Evolutionary conservation across 2,888 invertebrate genomes (phyloP), one percentile per base, ranked within the genome.

Genomic region (Mesorhabditis belari): DNA sequence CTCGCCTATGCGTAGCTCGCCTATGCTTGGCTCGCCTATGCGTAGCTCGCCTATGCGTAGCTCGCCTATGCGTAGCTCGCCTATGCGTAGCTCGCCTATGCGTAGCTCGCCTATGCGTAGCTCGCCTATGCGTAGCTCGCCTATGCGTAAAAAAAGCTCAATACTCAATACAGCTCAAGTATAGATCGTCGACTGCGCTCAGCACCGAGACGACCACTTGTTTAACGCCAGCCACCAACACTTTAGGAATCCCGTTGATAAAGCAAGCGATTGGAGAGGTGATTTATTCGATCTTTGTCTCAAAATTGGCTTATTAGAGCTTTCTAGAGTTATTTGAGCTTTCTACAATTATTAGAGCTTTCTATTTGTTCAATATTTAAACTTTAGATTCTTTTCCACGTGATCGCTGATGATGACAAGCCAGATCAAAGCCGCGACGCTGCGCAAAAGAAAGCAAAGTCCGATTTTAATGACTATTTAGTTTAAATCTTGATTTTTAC

Each of bases 161-260:
- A n/a, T n/a, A n/a, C n/a, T n/a, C n/a, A n/a, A n/a, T n/a, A n/a
- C n/a, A n/a, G n/a, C n/a, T n/a, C n/a, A n/a, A n/a, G n/a, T n/a
- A n/a, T n/a, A n/a, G n/a, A n/a, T n/a, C n/a, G n/a, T n/a, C n/a
- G 6, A n/a, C 51, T 17, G 24, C 49, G 2, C 58, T 58, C 5
- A 26, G 26, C 35, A 24, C 57, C 23, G 72, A 73, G 17, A 66
- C 62, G 23, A 27, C 64, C 2, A 64, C 61, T 23, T 60, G 63
- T 1, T 44, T 77, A 5, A 73, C 75, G 24, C 79, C 79, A 3
- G 64, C 78, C 49, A 79, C 79, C 5, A 80, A 80, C 64, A 77
- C 80, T 19, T 69, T 80, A 21, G 80, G 80, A 3, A 65, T 81
- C 3, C 80, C 80, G 3, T 62, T 80, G 52, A 78, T 81, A 61